These are phyloP conservation scores for Plemyria rubiginata DNA, from an alignment of 2,888 invertebrate species.

Conservation along the genomic window DNA sequence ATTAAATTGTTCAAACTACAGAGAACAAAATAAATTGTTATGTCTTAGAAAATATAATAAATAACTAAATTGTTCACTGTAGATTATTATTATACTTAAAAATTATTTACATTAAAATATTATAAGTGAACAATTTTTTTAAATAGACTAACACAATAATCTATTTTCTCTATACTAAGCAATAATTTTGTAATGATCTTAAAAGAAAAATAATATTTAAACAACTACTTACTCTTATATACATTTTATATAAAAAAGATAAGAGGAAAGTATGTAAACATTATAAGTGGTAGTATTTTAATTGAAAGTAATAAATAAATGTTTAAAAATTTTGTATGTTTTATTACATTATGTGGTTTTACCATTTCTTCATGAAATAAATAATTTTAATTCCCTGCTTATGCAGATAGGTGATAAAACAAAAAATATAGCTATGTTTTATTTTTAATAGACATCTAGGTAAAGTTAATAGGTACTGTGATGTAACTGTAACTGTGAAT, in stretches of 20 bases:
- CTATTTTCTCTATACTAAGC: background rate
- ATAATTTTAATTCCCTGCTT: too few relatives aligned
- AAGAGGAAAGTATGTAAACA: conserved; percentile 74
- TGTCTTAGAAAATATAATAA: conserved; percentile 7
- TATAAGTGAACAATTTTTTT: background rate
- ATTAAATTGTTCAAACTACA: conserved; percentile 13
- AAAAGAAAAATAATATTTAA: conserved; percentile 28
- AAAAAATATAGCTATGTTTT: too few relatives aligned
- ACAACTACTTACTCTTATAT: conserved; percentile 74
- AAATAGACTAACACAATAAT: background rate
- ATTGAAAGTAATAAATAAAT: conserved; percentile 24
- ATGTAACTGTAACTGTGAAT: too few relatives aligned
- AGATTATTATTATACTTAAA: background rate
- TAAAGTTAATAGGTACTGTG: too few relatives aligned
- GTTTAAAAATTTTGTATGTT: conserved; percentile 9
- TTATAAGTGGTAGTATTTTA: conserved; percentile 20
- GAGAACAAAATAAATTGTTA: conserved; percentile 20
- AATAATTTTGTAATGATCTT: conserved; percentile 6
- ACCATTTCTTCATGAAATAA: too few relatives aligned
- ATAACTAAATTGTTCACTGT: conserved; percentile 3
- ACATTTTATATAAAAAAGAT: conserved; percentile 63
- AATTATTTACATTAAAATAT: background rate
- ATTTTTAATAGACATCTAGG: too few relatives aligned
- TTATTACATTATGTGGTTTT: conserved; percentile 6
- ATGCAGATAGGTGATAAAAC: too few relatives aligned